Percentiles rank a stretch among this genome's conserved stretches.
Conservation (phyloP, 23 tunicate genomes). For the Ascidia mentula region DNA sequence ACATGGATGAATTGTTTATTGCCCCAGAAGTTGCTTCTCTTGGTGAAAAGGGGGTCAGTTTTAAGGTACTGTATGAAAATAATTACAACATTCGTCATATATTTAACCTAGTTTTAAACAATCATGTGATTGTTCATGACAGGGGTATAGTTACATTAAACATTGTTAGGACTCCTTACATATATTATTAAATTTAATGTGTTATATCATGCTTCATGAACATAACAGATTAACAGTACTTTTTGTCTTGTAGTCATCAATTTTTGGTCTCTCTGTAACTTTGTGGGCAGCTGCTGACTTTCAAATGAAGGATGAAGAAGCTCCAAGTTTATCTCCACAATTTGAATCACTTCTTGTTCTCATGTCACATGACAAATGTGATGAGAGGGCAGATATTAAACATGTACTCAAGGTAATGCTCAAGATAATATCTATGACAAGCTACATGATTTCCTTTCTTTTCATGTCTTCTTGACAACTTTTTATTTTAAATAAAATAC, state of each 20-base stretch:
- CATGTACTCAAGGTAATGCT: constrained; percentile 62
- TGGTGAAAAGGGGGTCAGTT: neutral
- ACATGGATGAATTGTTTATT: constrained; percentile 53
- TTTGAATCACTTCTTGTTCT: constrained; percentile 64
- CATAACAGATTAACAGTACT: neutral
- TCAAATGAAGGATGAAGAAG: constrained; percentile 74
- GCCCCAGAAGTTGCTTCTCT: constrained; percentile 55
- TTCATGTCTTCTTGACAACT: too few species aligned
- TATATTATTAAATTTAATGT: neutral
- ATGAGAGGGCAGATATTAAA: constrained; percentile 59
- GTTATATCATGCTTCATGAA: neutral
- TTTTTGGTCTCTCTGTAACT: constrained; percentile 73
- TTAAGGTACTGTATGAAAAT: too few species aligned
- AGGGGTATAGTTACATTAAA: too few species aligned
- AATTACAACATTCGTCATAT: too few species aligned
- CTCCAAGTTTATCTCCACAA: constrained; percentile 63
- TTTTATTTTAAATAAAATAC: too few species aligned
- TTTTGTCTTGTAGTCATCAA: constrained; percentile 27
- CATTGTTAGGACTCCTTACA: too few species aligned
- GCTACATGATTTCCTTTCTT: too few species aligned
- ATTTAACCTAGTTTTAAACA: too few species aligned
- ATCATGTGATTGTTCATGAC: too few species aligned
- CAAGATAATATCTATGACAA: too few species aligned
- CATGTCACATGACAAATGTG: constrained; percentile 71
- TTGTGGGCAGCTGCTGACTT: constrained; percentile 90